Conservation (phyloP, 1,140 invertebrate genomes). For the Drosophila lini region DNA sequence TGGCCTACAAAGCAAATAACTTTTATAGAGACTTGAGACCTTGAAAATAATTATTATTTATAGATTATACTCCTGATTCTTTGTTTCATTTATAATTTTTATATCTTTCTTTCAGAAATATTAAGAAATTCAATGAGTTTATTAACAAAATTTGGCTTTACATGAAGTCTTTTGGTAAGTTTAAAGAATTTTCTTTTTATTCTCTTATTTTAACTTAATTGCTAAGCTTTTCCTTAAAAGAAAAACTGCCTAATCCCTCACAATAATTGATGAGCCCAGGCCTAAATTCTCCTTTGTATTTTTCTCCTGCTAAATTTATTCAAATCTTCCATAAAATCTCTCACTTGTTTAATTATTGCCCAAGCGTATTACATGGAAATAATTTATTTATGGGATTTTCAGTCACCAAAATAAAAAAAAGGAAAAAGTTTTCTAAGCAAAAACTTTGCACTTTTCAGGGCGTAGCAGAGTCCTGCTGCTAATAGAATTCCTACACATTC, state of each 20-base stretch:
- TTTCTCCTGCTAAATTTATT: slow-evolving; percentile 51
- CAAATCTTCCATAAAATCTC: slow-evolving; percentile 45
- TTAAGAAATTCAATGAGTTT: neutral
- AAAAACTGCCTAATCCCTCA: neutral
- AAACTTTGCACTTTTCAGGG: slow-evolving; percentile 22
- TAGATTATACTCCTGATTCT: neutral
- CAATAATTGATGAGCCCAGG: slow-evolving; percentile 15
- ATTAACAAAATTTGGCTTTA: neutral
- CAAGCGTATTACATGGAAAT: slow-evolving; percentile 41
- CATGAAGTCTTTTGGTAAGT: neutral
- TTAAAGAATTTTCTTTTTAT: neutral
- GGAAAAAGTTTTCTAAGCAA: slow-evolving; percentile 18
- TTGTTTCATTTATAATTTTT: neutral
- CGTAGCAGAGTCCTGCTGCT: slow-evolving; percentile 9
- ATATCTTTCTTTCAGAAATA: neutral
- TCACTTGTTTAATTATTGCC: slow-evolving; percentile 42
- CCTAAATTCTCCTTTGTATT: neutral
- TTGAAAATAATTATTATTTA: neutral
- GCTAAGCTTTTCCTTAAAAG: neutral
- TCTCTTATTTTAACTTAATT: neutral
- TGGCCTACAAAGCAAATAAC: neutral
- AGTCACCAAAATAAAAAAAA: neutral
- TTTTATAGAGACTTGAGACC: neutral
- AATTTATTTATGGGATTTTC: slow-evolving; percentile 45
- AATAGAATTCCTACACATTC: slow-evolving; percentile 67